These are phyloP conservation scores for Thyatira batis DNA, from an alignment of 2,888 invertebrate genomes.

Conservation along the genomic window DNA sequence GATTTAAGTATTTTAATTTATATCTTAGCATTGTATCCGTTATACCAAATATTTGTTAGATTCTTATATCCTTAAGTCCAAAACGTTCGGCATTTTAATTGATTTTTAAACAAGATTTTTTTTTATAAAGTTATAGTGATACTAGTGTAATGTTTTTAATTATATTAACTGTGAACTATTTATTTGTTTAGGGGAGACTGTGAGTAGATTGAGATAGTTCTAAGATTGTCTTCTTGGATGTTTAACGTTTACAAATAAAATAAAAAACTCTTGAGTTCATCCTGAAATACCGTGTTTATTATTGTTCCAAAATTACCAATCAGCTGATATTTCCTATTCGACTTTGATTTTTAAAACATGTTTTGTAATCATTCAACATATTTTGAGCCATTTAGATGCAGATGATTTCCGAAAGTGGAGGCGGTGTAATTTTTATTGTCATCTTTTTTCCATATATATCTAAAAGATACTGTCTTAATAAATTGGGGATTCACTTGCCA, in stretches of 20 bases:
- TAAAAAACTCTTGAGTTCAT: constrained; percentile 69
- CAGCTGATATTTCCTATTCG: background rate
- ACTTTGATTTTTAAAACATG: background rate
- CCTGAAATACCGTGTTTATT: constrained; percentile 27
- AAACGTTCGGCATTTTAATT: constrained; percentile 35
- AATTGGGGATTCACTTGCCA: no score
- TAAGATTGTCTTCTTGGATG: constrained; percentile 73
- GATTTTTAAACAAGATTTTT: constrained; percentile 40
- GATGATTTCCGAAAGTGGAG: no score
- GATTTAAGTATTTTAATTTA: background rate
- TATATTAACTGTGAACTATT: constrained; percentile 67
- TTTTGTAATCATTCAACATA: no score
- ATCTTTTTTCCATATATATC: no score
- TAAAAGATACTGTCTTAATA: no score
- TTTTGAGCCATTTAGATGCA: no score
- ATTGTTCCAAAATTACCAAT: no score
- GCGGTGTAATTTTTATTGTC: no score
- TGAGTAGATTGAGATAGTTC: constrained; percentile 53
- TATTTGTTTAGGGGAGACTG: constrained; percentile 73
- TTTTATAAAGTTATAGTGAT: constrained; percentile 76
- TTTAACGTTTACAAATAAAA: constrained; percentile 74
- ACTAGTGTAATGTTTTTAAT: constrained; percentile 73
- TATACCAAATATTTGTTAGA: constrained; percentile 47
- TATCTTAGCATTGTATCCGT: background rate
- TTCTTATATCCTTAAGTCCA: constrained; percentile 32